Conservation (phyloP, 2,888 invertebrate genomes). For the Tinea semifulvella region DNA sequence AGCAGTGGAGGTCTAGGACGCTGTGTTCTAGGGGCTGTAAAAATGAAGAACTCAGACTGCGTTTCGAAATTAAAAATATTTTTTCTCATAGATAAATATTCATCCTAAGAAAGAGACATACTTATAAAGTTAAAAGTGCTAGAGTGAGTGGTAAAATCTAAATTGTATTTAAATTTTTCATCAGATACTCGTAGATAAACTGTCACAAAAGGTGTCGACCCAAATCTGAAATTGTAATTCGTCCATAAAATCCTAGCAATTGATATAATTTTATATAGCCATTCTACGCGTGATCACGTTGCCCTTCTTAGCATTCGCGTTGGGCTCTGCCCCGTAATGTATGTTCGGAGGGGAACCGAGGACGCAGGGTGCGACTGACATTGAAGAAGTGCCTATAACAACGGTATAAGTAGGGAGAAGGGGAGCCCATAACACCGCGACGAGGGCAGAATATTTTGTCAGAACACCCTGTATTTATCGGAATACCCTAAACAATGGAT, state of each 20-base stretch:
- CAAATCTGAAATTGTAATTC: conserved; percentile 52
- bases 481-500: conserved; percentile 54
- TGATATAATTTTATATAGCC: conserved; percentile 59
- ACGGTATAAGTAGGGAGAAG: conserved; percentile 61
- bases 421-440: conserved; percentile 59
- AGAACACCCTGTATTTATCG: conserved; percentile 33
- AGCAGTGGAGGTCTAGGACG: too few relatives aligned
- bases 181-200: not conserved
- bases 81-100: too few relatives aligned
- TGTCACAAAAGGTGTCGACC: conserved; percentile 32
- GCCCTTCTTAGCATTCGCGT: conserved; percentile 45
- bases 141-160: not conserved
- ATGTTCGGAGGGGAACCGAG: conserved; percentile 44
- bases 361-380: conserved; percentile 64
- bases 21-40: too few relatives aligned
- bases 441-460: conserved; percentile 66
- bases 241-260: conserved; percentile 53
- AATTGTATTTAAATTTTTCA: not conserved
- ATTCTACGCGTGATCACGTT: conserved; percentile 23
- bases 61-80: too few relatives aligned
- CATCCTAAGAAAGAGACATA: too few relatives aligned
- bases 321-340: conserved; percentile 44
- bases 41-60: too few relatives aligned
- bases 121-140: not conserved
- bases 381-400: conserved; percentile 69